Percentiles rank a stretch among this genome's conserved stretches.
Conservation (phyloP, 2,113 vertebrate species). For the Podocnemis expansa region DNA sequence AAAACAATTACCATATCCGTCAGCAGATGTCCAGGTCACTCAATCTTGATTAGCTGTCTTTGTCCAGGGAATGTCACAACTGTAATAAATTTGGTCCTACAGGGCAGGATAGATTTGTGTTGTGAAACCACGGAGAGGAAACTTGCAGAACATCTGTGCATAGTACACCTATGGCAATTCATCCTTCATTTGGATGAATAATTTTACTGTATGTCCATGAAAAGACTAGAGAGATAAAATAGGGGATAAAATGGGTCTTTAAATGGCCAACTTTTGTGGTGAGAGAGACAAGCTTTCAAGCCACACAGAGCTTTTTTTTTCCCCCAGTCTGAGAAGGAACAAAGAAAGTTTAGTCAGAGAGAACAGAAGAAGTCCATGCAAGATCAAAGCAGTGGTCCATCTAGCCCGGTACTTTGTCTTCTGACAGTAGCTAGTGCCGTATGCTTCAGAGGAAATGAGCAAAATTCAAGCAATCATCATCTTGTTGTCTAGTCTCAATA, state of each 20-base stretch:
- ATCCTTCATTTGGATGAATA: not conserved
- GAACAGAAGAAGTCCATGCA: no score
- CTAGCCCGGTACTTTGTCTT: no score
- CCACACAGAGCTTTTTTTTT: no score
- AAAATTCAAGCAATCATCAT: not conserved
- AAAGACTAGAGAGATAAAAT: not conserved
- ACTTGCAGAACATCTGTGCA: not conserved
- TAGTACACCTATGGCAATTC: not conserved
- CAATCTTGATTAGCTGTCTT: not conserved
- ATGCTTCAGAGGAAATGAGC: not conserved
- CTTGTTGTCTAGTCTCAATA: not conserved
- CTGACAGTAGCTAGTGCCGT: no score
- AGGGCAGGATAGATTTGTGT: not conserved
- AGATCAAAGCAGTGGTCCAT: no score
- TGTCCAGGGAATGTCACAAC: not conserved
- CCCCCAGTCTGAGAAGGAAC: no score
- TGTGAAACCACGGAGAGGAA: not conserved
- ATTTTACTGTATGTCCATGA: rapidly evolving
- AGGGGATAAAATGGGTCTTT: rapidly evolving
- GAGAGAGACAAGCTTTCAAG: no score
- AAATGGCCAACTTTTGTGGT: no score
- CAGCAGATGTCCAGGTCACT: rapidly evolving
- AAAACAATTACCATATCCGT: not conserved
- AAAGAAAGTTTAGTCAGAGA: no score
- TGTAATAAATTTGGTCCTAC: not conserved